phyloP scores from a whole-genome alignment of 2,113 vertebrate genomes.

The Syrrhaptes paradoxus region DNA sequence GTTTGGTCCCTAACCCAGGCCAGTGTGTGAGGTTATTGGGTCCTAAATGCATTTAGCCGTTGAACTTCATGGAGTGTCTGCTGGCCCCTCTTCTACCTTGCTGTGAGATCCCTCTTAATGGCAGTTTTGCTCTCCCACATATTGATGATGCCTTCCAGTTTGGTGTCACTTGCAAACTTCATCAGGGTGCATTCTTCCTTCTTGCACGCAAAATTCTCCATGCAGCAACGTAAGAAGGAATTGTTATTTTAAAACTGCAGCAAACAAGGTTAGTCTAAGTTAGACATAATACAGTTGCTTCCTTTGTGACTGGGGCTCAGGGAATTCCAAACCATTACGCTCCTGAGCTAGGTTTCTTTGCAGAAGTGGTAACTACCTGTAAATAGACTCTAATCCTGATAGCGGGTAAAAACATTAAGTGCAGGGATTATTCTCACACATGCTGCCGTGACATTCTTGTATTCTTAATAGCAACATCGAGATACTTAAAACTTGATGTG shows the following conservation, averaged over 20 bases:
- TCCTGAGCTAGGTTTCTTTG: background rate
- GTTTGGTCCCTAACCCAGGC: background rate
- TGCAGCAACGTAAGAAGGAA: background rate
- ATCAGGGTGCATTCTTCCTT: background rate
- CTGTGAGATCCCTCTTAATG: background rate
- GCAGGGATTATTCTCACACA: background rate
- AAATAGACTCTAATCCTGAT: background rate
- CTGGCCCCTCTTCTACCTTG: background rate
- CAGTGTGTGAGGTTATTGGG: background rate
- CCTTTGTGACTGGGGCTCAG: background rate
- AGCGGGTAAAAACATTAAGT: background rate
- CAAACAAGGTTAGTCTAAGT: background rate
- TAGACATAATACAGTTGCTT: background rate
- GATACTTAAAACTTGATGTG: conserved; percentile 47
- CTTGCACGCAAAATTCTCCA: background rate
- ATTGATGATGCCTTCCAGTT: background rate
- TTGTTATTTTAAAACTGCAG: background rate
- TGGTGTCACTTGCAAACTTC: background rate
- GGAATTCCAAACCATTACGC: background rate
- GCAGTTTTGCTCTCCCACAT: background rate
- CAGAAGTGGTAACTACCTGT: background rate
- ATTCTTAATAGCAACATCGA: background rate
- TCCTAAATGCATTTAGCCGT: background rate
- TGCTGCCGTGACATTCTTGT: background rate
- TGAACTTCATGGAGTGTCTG: background rate